A percentile compares a stretch with the other conserved stretches of the same genome.
These are phyloP conservation scores for Rallus crepitans DNA, from an alignment of 2,797 vertebrate species.

Conservation along the genomic window DNA sequence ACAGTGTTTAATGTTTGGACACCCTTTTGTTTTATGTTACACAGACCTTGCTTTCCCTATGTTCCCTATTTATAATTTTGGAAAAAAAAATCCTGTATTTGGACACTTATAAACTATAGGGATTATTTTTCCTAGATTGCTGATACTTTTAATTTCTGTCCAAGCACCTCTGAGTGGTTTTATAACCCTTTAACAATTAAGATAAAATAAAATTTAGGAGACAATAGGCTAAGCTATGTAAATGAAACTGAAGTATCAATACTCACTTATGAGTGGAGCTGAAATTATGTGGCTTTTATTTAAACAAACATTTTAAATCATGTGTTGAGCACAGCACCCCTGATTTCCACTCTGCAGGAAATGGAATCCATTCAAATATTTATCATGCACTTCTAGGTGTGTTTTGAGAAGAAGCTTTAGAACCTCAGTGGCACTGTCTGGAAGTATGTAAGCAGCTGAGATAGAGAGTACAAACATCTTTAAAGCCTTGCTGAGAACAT, in stretches of 20 bases:
- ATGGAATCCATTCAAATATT: not conserved
- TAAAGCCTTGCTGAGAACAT: not conserved
- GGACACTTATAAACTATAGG: not conserved
- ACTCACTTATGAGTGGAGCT: not conserved
- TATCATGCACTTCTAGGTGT: not conserved
- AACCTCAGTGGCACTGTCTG: not conserved
- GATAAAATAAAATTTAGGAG: not conserved
- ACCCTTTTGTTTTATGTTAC: not conserved
- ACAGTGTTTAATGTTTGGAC: not conserved
- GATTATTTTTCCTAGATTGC: not conserved
- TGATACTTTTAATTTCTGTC: not conserved
- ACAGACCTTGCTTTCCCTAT: not conserved
- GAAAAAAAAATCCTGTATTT: not conserved
- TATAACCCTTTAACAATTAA: not conserved
- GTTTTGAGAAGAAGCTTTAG: not conserved
- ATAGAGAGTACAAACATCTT: not conserved
- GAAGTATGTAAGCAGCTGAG: not conserved
- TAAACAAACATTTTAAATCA: not conserved
- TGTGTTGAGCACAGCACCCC: fast-evolving
- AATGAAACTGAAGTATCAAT: not conserved
- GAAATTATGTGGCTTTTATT: not conserved
- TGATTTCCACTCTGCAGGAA: not conserved
- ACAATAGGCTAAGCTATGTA: not conserved
- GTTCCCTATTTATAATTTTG: not conserved
- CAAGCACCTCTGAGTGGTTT: not conserved